phyloP scores from a whole-genome alignment of 2,888 invertebrate species.

The Cerastis leucographa region DNA sequence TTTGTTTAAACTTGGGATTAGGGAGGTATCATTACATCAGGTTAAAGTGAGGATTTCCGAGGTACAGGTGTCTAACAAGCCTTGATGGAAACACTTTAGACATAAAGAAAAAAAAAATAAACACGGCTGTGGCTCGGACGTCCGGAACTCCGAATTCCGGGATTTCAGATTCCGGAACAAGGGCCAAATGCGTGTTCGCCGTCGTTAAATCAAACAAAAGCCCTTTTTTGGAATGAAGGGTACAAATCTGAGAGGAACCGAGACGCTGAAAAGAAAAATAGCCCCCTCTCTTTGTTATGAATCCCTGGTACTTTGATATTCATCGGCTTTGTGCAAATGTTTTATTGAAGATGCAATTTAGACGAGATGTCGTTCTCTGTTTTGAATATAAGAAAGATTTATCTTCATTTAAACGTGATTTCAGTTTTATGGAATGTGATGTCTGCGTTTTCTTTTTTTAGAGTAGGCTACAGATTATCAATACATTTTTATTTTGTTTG shows the following conservation, averaged over 20 bases:
- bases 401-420: constrained; percentile 28
- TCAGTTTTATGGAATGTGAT: constrained; percentile 6
- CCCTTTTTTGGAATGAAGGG: constrained; percentile 62
- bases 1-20: constrained; percentile 66
- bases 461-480: no score
- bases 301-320: constrained; percentile 50
- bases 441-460: background rate
- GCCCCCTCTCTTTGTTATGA: constrained; percentile 52
- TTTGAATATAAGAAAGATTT: constrained; percentile 31
- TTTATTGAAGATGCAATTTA: constrained; percentile 55
- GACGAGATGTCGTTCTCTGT: constrained; percentile 6
- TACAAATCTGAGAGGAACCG: constrained; percentile 57
- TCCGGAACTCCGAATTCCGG: constrained; percentile 17
- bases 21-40: constrained; percentile 52
- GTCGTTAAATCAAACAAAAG: constrained; percentile 69
- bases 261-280: constrained; percentile 56
- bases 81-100: constrained; percentile 59
- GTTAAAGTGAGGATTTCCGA: constrained; percentile 51
- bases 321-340: constrained; percentile 60
- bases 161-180: constrained; percentile 27
- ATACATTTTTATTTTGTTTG: background rate
- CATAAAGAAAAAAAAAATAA: constrained; percentile 49
- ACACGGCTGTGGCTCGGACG: constrained; percentile 35
- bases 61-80: constrained; percentile 61
- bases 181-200: constrained; percentile 61